Evolutionary conservation across 2,113 vertebrate genomes (phyloP).

Genomic region (Lophochroa leadbeateri): DNA sequence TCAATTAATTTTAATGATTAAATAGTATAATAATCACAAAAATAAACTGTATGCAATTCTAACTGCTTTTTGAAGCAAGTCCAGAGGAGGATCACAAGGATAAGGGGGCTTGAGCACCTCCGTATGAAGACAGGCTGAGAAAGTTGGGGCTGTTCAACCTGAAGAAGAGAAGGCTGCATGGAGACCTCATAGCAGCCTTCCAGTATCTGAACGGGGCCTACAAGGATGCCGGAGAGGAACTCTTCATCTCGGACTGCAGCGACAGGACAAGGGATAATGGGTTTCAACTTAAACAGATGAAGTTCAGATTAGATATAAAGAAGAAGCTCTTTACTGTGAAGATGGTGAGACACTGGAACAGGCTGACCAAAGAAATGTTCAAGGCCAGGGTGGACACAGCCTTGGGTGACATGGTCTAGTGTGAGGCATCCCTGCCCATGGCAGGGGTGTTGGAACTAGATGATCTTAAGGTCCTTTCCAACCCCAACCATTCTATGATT

Average conservation of each 20-base stretch:
- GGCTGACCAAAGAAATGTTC: neutral
- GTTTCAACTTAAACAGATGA: neutral
- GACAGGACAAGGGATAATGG: neutral
- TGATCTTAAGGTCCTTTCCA: neutral
- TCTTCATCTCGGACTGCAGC: neutral
- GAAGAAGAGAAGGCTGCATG: neutral
- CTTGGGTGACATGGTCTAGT: neutral
- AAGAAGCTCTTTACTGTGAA: neutral
- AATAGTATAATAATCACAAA: neutral
- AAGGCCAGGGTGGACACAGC: neutral
- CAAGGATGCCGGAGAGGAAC: neutral
- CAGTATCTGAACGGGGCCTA: neutral
- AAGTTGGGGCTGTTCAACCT: neutral
- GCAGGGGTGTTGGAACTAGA: neutral
- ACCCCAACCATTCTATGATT: neutral
- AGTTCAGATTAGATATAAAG: neutral
- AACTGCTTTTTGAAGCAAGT: neutral
- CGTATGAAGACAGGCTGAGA: neutral
- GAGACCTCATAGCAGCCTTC: neutral
- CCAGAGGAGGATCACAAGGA: neutral
- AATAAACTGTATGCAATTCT: neutral
- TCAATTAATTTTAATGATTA: neutral
- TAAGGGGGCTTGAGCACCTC: neutral
- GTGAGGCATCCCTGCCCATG: neutral
- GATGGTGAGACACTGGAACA: neutral